These are phyloP conservation scores for Phasianus colchicus DNA, from an alignment of 2,113 vertebrate species.

Conservation along the genomic window DNA sequence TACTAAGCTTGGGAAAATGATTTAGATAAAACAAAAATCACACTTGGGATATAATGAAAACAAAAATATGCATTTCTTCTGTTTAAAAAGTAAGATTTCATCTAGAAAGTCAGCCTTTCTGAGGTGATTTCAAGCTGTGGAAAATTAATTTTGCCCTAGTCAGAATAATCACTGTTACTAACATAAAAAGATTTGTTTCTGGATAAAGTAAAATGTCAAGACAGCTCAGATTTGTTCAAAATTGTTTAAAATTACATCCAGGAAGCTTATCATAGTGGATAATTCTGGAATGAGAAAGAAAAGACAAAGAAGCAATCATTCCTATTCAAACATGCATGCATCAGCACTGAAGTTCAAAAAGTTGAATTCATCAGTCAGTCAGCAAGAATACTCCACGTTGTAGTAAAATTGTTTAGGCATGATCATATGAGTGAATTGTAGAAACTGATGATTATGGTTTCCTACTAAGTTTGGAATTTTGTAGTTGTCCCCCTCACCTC, in stretches of 20 bases:
- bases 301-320: background rate
- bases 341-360: background rate
- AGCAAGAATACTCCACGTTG: background rate
- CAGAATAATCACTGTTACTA: background rate
- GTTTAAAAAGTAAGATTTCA: background rate
- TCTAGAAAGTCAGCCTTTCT: background rate
- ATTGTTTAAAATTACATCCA: background rate
- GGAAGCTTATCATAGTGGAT: background rate
- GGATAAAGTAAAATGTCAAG: accelerated
- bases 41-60: background rate
- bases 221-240: background rate
- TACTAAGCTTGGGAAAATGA: background rate
- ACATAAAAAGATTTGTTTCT: background rate
- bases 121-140: background rate
- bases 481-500: background rate
- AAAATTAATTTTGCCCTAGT: background rate
- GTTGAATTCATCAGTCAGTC: background rate
- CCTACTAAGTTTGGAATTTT: accelerated
- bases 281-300: background rate
- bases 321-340: background rate
- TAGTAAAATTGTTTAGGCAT: background rate
- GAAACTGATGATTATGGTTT: background rate
- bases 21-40: background rate
- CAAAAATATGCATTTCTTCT: background rate
- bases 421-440: background rate